Conservation (phyloP, 2,888 invertebrate species). For the Pegoplata infirma region DNA sequence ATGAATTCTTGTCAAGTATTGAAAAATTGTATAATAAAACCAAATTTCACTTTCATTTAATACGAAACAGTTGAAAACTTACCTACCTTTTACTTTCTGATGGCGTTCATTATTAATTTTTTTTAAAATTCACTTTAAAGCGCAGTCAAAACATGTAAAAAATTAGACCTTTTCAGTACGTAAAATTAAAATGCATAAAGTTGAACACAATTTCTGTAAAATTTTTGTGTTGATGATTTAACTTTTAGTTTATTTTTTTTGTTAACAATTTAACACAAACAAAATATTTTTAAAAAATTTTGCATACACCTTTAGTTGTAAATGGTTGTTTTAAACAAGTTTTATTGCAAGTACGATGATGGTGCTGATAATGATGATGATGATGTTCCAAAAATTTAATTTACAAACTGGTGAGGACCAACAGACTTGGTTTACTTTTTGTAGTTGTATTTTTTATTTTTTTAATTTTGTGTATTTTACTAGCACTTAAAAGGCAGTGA, state of each 20-base stretch:
- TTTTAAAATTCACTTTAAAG: slow-evolving; percentile 34
- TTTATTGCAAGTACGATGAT: background rate
- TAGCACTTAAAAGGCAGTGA: too few species aligned
- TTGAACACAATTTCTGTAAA: background rate
- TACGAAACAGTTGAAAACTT: slow-evolving; percentile 6
- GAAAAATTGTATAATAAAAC: slow-evolving; percentile 3
- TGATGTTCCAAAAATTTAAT: background rate
- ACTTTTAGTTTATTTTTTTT: too few species aligned
- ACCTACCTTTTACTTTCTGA: slow-evolving; percentile 26
- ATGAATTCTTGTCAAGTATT: slow-evolving; percentile 33
- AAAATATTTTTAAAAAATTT: slow-evolving; percentile 24
- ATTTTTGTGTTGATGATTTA: slow-evolving; percentile 16
- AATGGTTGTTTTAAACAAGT: slow-evolving; percentile 8
- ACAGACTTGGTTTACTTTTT: slow-evolving; percentile 42
- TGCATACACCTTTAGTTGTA: slow-evolving; percentile 30
- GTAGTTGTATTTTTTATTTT: background rate
- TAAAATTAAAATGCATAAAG: slow-evolving; percentile 31
- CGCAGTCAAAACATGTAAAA: background rate
- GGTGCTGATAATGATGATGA: slow-evolving; percentile 10
- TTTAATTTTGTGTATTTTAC: slow-evolving; percentile 11
- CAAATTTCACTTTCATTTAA: slow-evolving; percentile 53
- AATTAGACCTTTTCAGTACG: background rate
- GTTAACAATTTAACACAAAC: background rate
- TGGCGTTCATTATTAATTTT: too few species aligned
- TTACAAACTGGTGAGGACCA: slow-evolving; percentile 50